phyloP scores from a whole-genome alignment of 2,888 invertebrate genomes.

The Hypomecis atomaria region DNA sequence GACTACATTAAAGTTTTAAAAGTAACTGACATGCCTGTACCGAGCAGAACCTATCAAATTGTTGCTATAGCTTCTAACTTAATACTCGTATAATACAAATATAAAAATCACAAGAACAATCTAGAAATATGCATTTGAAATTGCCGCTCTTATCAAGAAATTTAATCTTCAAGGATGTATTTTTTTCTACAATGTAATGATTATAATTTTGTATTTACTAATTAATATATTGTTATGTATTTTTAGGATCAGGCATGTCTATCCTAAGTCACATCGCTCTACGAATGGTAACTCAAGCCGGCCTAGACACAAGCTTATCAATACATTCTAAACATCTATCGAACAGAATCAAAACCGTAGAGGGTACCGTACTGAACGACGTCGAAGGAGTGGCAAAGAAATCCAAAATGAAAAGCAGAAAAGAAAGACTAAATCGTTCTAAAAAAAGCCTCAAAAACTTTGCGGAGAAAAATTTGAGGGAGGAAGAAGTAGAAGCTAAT shows the following conservation, averaged over 20 bases:
- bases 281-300: conserved; percentile 90
- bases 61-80: no score
- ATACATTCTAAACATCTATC: conserved; percentile 75
- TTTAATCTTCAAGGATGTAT: no score
- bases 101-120: no score
- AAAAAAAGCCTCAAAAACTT: conserved; percentile 67
- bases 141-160: no score
- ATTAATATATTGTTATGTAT: neutral
- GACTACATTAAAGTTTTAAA: no score
- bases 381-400: conserved; percentile 73
- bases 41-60: no score
- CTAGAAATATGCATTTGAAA: no score
- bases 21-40: no score
- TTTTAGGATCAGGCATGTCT: conserved; percentile 91
- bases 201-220: no score
- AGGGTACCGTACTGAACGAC: conserved; percentile 65
- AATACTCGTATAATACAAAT: no score
- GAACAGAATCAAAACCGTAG: conserved; percentile 62
- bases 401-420: conserved; percentile 73
- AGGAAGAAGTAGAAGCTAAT: conserved; percentile 56
- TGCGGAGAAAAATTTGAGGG: conserved; percentile 56
- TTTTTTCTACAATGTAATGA: no score
- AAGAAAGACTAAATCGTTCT: conserved; percentile 71
- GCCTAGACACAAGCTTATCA: conserved; percentile 74
- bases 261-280: conserved; percentile 90